These are phyloP conservation scores for Ruditapes philippinarum DNA, from an alignment of 1,140 invertebrate species.

Conservation along the genomic window DNA sequence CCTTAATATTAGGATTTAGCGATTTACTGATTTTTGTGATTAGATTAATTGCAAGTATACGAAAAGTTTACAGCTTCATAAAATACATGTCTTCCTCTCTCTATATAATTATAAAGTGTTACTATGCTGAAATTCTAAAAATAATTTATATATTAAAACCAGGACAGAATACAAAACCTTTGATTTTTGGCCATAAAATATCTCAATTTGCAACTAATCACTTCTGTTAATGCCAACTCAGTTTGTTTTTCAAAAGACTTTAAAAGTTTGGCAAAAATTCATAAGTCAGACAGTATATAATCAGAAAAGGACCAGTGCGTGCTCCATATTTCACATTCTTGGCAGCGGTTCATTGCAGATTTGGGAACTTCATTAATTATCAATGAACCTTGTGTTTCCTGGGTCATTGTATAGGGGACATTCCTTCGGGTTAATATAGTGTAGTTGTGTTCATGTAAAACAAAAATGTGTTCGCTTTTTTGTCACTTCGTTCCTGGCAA, in stretches of 20 bases:
- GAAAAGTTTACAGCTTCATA: too few relatives aligned
- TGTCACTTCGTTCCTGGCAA: not conserved
- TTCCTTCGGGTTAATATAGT: conserved; percentile 12
- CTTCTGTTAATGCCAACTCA: not conserved
- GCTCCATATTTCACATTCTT: conserved; percentile 22
- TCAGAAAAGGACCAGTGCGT: not conserved
- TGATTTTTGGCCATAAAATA: conserved; percentile 18
- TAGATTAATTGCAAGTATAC: too few relatives aligned
- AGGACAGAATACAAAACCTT: conserved; percentile 20
- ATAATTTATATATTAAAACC: not conserved
- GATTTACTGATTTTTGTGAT: too few relatives aligned
- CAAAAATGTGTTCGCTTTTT: conserved; percentile 49
- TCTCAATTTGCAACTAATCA: not conserved
- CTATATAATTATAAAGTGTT: too few relatives aligned
- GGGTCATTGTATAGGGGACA: conserved; percentile 14
- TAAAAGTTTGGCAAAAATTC: not conserved
- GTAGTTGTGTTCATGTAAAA: not conserved
- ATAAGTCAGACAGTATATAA: not conserved
- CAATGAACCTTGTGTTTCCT: not conserved
- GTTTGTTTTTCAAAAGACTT: not conserved
- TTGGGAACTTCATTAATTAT: conserved; percentile 2
- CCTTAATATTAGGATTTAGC: too few relatives aligned
- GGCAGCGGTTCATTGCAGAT: not conserved
- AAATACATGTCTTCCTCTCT: too few relatives aligned
- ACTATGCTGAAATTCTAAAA: conserved; percentile 6